These are phyloP conservation scores for Pleuronectes platessa DNA, from an alignment of 2,113 vertebrate genomes.

Conservation along the genomic window DNA sequence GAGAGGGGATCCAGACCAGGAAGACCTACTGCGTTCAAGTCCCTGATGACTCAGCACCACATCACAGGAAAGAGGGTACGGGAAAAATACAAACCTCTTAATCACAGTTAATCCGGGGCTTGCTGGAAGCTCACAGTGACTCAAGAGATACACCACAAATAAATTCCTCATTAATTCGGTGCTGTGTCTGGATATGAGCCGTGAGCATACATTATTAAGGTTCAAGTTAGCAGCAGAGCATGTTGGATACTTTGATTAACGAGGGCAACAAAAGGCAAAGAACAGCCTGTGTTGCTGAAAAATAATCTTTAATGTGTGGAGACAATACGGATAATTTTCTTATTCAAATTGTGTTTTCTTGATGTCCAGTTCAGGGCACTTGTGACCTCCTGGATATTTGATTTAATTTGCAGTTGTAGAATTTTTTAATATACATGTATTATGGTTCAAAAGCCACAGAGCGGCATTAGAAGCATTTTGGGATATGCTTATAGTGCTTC, in stretches of 20 bases:
- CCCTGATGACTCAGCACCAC: conserved; percentile 57
- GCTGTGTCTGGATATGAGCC: conserved; percentile 14
- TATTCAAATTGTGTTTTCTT: no score
- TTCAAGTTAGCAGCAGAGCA: conserved; percentile 7
- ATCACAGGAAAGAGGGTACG: conserved; percentile 88
- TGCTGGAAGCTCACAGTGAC: conserved; percentile 13
- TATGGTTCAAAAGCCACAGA: no score
- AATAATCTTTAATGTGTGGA: neutral
- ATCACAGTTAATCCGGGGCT: conserved; percentile 27
- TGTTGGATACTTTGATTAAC: neutral
- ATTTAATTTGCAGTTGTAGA: no score
- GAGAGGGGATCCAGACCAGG: conserved; percentile 92
- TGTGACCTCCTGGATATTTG: no score
- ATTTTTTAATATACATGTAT: no score
- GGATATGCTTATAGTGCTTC: no score
- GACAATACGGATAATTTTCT: no score
- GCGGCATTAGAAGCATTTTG: no score
- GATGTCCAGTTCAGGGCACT: no score
- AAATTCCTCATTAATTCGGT: conserved; percentile 11
- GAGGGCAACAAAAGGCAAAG: neutral
- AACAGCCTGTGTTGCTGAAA: neutral
- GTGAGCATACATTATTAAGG: conserved; percentile 25
- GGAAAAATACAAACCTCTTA: neutral
- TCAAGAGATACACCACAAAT: conserved; percentile 31
- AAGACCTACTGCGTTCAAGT: conserved; percentile 91